Evolutionary conservation across 2,797 vertebrate species (phyloP), one percentile per base, ranked within the genome.

Genomic region (Mus minutoides): DNA sequence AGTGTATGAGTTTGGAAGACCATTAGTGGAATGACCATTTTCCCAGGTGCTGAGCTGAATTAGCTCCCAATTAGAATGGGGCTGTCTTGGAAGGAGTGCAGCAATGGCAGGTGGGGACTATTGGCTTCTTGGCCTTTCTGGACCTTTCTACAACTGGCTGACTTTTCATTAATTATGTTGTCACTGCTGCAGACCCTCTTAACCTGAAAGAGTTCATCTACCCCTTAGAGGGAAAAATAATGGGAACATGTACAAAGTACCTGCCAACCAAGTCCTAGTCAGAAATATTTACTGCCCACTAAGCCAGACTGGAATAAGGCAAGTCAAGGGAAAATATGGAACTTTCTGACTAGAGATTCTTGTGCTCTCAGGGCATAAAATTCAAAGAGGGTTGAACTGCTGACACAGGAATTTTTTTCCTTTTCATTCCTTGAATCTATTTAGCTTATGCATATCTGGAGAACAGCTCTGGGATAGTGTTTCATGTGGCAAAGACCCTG

Each of bases 101-200:
- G 75, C 93, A 60, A 46, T 76, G 93, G 60, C 40, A 8, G 34
- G 29, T 73, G 8, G 67, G 29, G 8, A 84, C 37, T 64, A 5
- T 88, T 90, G 56, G 37, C 67, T 75, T 95, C 76, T 67, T 88
- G 67, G 19, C 77, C 62, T 64, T 54, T 83, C 62, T 90, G 46
- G 86, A 94, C 46, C 52, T 96, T 90, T 82, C 75, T 19, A 88
- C 64, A 77, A 67, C 88, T 73, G 85, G 46, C 67, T 95, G 90
- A 93, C 92, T 94, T 97, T 89, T 92, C 92, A 95, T 96, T 96
- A 95, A 95, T 96, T 92, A 92, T 17, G 13, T 92, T 95, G 88
- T 94, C 90, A 91, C 83, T 87, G 60, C 46, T 40, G 43, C 43
- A 77, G 71, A 94, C 82, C 78, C 46, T 75, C 6, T 31, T 71